A percentile compares a stretch with the other conserved stretches of the same genome.
Conservation (phyloP, 2,113 vertebrate genomes). For the Catharus bicknelli region DNA sequence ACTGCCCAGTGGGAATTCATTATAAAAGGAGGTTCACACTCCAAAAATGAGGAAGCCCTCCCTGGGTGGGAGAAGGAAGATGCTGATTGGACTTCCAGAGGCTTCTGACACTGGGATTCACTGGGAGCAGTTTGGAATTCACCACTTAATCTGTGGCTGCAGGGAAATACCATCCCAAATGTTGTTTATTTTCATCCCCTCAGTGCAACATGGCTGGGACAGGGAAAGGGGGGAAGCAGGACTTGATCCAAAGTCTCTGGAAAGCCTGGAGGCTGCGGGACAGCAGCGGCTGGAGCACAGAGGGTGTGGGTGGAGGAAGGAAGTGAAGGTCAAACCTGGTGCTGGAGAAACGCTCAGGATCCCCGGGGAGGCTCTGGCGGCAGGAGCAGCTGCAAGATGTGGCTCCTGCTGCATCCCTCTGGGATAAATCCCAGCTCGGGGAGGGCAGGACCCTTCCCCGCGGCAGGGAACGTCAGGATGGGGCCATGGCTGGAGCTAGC, state of each 20-base stretch:
- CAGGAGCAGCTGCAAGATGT: not conserved
- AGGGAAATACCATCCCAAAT: not conserved
- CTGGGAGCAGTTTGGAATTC: accelerated
- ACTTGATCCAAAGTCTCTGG: not conserved
- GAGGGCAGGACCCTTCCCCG: not conserved
- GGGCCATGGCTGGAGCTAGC: not conserved
- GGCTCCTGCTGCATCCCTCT: not conserved
- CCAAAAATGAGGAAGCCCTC: not conserved
- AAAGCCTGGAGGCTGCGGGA: not conserved
- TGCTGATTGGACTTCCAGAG: not conserved
- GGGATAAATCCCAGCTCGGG: not conserved
- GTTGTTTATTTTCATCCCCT: not conserved
- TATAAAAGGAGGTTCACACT: not conserved
- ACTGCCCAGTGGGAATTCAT: not conserved
- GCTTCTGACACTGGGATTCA: accelerated
- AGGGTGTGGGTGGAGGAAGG: slow-evolving; percentile 36
- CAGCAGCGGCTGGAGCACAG: not conserved
- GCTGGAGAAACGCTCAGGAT: not conserved
- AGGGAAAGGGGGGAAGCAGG: not conserved
- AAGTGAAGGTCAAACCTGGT: not conserved
- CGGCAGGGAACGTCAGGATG: not conserved
- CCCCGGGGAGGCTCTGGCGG: not conserved
- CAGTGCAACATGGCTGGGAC: accelerated
- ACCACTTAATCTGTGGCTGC: not conserved
- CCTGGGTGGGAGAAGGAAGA: not conserved